Conservation (phyloP, 2,888 invertebrate genomes). For the Sminthurides aquaticus region DNA sequence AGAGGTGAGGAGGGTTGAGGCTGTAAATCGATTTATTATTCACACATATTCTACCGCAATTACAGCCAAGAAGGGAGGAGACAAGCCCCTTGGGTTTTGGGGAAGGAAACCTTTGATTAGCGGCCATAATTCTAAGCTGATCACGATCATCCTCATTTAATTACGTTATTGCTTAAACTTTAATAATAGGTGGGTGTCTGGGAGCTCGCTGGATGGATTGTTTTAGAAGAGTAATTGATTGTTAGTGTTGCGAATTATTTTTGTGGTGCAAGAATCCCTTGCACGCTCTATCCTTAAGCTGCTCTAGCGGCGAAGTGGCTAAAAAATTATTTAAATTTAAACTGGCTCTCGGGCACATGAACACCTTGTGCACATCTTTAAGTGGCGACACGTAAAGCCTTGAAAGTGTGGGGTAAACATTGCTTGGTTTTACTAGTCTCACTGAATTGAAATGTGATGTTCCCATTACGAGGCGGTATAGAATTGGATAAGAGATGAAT, state of each 20-base stretch:
- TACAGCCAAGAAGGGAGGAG: background rate
- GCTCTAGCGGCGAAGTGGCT: no score
- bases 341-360: background rate
- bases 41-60: background rate
- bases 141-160: background rate
- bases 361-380: no score
- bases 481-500: background rate
- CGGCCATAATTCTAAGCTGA: background rate
- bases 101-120: background rate
- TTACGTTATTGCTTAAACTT: background rate
- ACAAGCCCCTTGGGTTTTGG: background rate
- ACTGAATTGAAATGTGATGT: no score
- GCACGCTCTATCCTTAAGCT: background rate
- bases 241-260: no score
- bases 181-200: background rate
- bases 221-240: no score
- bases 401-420: no score
- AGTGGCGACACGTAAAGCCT: no score
- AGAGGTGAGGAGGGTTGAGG: background rate
- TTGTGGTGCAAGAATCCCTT: no score
- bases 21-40: background rate
- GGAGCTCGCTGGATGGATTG: no score
- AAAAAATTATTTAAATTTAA: background rate
- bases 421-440: no score
- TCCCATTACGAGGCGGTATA: no score